Evolutionary conservation across 2,113 vertebrate genomes (phyloP).

Genomic region (Erythrolamprus reginae): DNA sequence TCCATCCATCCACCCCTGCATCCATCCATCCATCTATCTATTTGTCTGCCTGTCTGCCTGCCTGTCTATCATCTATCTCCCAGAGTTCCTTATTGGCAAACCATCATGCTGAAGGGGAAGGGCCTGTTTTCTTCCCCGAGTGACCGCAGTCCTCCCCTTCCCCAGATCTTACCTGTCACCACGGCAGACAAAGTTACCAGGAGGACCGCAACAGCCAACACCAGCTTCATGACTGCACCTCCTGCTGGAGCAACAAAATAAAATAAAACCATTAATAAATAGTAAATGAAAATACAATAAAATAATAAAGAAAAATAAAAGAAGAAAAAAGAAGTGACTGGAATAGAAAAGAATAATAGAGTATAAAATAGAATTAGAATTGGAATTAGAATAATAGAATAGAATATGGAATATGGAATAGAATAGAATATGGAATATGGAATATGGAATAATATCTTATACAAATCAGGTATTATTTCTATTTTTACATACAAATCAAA

Average conservation of each 20-base stretch:
- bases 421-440: too few species aligned
- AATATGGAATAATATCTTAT: background rate
- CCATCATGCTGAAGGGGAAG: background rate
- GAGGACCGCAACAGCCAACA: slow-evolving; percentile 64
- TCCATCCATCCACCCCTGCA: too few species aligned
- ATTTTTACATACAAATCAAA: too few species aligned
- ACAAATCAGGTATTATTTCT: background rate
- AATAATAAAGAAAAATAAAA: too few species aligned
- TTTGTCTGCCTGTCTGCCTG: too few species aligned
- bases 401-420: too few species aligned
- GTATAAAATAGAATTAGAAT: too few species aligned
- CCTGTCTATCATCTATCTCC: background rate
- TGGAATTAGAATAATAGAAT: too few species aligned
- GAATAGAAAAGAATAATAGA: background rate
- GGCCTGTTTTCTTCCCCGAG: background rate
- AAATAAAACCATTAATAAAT: background rate
- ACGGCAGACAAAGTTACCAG: slow-evolving; percentile 68
- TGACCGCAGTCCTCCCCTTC: background rate
- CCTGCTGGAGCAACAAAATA: background rate
- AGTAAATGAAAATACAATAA: background rate
- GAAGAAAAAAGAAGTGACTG: background rate
- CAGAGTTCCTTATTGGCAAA: background rate
- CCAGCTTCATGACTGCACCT: slow-evolving; percentile 66
- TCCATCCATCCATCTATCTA: too few species aligned
- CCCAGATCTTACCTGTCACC: slow-evolving; percentile 57